phyloP scores from a whole-genome alignment of 2,888 invertebrate genomes.

The Sesia bembeciformis region DNA sequence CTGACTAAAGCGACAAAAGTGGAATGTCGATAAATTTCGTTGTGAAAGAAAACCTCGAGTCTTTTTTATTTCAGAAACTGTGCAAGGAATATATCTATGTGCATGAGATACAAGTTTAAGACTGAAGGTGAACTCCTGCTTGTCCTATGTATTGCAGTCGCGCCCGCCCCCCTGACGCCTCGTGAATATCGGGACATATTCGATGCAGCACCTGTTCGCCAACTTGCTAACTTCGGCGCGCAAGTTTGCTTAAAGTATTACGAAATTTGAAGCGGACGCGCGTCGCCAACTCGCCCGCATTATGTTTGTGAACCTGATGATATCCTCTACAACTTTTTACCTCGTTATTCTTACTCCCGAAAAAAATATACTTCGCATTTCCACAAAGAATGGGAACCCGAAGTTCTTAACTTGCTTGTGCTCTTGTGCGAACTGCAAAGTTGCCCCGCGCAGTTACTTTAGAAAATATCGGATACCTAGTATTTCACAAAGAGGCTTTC shows the following conservation, averaged over 20 bases:
- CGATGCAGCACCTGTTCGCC: constrained; percentile 57
- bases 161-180: constrained; percentile 12
- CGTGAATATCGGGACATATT: constrained; percentile 49
- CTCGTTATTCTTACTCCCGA: constrained; percentile 29
- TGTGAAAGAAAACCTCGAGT: too few relatives aligned
- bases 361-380: constrained; percentile 33
- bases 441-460: constrained; percentile 29
- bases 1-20: too few relatives aligned
- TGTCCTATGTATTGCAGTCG: constrained; percentile 6
- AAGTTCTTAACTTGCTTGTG: constrained; percentile 20
- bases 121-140: not conserved
- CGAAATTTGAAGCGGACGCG: constrained; percentile 51
- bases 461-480: constrained; percentile 43
- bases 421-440: constrained; percentile 18
- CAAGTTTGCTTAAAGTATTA: constrained; percentile 66
- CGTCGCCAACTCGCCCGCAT: constrained; percentile 37
- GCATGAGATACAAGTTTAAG: too few relatives aligned
- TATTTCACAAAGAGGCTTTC: constrained; percentile 39
- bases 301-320: constrained; percentile 55
- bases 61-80: too few relatives aligned
- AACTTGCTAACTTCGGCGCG: constrained; percentile 47
- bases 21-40: too few relatives aligned
- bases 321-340: constrained; percentile 36
- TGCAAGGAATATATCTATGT: too few relatives aligned
- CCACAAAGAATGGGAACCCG: constrained; percentile 26